phyloP scores from a whole-genome alignment of 2,888 invertebrate genomes.

The Tetragnatha montana region DNA sequence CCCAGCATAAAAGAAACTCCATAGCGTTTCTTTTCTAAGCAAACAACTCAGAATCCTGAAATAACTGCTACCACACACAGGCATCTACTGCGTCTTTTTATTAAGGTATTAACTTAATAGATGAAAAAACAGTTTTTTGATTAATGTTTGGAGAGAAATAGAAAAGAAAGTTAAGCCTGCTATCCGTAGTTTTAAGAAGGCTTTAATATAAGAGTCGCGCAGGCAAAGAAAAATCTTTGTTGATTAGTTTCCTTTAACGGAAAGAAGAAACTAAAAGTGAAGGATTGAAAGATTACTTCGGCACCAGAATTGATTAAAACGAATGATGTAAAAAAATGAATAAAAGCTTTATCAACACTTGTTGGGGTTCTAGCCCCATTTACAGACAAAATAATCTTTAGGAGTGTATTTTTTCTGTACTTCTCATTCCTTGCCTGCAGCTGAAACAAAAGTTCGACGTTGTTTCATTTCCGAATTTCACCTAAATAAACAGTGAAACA shows the following conservation, averaged over 20 bases:
- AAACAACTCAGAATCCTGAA: background rate
- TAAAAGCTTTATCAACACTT: slow-evolving; percentile 22
- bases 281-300: slow-evolving; percentile 15
- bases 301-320: slow-evolving; percentile 39
- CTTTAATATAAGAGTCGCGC: background rate
- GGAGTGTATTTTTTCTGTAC: slow-evolving; percentile 2
- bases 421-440: background rate
- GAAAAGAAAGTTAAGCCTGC: slow-evolving; percentile 35
- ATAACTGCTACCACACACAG: background rate
- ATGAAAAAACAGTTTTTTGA: slow-evolving; percentile 12
- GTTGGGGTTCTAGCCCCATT: slow-evolving; percentile 10
- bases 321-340: background rate
- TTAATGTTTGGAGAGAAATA: background rate
- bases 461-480: background rate
- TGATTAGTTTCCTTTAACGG: slow-evolving; percentile 27
- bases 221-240: background rate
- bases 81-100: background rate
- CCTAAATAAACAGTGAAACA: slow-evolving; percentile 14
- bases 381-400: background rate
- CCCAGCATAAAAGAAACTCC: background rate
- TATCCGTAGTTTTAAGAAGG: slow-evolving; percentile 9
- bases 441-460: background rate
- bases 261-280: slow-evolving; percentile 12
- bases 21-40: background rate
- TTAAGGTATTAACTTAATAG: background rate